phyloP scores from a whole-genome alignment of 2,797 vertebrate species.

The Chloroceryle inda region DNA sequence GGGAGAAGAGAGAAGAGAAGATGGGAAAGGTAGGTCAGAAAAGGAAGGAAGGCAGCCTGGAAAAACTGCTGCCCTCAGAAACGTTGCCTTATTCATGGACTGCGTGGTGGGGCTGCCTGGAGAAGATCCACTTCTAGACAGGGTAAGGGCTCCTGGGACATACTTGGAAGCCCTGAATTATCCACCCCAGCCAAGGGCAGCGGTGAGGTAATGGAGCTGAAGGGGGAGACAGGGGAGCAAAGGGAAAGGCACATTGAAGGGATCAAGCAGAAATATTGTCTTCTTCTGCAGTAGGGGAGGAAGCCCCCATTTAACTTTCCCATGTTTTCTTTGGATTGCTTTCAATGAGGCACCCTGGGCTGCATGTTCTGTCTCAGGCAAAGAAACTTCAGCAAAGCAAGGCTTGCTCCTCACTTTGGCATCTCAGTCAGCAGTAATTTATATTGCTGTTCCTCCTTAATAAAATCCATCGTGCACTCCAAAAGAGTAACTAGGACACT shows the following conservation, averaged over 20 bases:
- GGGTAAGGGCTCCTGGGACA: background rate
- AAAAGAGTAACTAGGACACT: conserved; percentile 83
- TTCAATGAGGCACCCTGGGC: background rate
- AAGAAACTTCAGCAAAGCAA: conserved; percentile 36
- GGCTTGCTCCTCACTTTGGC: background rate
- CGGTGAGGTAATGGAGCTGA: background rate
- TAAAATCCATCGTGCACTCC: conserved; percentile 78
- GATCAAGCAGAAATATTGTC: background rate
- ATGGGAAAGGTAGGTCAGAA: background rate
- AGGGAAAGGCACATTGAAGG: background rate
- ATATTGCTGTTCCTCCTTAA: conserved; percentile 76
- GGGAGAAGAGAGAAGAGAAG: background rate
- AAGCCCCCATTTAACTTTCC: background rate
- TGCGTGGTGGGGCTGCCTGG: background rate
- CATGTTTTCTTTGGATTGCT: background rate
- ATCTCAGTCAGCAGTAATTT: conserved; percentile 61
- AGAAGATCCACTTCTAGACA: background rate
- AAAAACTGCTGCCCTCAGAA: background rate
- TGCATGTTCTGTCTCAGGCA: background rate
- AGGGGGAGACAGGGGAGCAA: background rate
- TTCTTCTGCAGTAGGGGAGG: background rate
- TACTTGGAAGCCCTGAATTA: background rate
- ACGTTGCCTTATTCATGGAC: background rate
- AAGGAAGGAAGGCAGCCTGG: background rate
- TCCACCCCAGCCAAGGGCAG: background rate